Evolutionary conservation across 2,888 invertebrate species (phyloP).

Genomic region (Dryomyza anilis): DNA sequence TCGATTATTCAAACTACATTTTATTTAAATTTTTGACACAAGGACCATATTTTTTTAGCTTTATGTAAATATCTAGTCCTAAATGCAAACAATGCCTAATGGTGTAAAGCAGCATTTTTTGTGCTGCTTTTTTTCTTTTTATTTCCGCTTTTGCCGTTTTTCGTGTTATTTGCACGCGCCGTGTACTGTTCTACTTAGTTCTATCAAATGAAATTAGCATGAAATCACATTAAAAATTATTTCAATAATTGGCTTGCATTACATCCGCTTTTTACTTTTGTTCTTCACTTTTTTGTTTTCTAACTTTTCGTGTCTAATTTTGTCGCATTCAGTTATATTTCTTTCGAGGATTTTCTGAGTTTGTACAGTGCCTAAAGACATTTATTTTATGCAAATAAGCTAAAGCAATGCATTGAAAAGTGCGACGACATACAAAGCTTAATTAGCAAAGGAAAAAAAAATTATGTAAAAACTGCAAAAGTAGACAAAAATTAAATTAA

Average conservation of each 20-base stretch:
- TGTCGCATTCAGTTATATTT: background rate
- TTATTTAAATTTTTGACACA: too few species aligned
- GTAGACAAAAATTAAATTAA: too few species aligned
- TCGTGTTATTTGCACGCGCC: background rate
- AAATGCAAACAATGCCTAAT: background rate
- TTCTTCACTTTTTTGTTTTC: background rate
- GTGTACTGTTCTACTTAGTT: too few species aligned
- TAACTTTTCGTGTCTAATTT: background rate
- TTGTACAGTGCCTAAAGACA: background rate
- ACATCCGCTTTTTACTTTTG: constrained; percentile 16
- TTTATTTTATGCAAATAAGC: background rate
- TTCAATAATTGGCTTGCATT: constrained; percentile 23
- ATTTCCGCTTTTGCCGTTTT: background rate
- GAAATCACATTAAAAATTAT: constrained; percentile 19
- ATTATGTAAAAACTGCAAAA: too few species aligned
- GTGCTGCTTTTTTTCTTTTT: too few species aligned
- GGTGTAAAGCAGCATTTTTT: too few species aligned
- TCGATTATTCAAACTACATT: too few species aligned
- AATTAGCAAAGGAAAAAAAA: background rate
- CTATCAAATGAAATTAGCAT: constrained; percentile 12
- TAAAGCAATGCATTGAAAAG: background rate
- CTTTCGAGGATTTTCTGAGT: background rate
- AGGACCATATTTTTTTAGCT: too few species aligned
- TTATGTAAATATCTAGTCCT: too few species aligned
- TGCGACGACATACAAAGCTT: too few species aligned